These are phyloP conservation scores for Eudyptes chrysolophus DNA, from an alignment of 2,113 vertebrate species.

Conservation along the genomic window DNA sequence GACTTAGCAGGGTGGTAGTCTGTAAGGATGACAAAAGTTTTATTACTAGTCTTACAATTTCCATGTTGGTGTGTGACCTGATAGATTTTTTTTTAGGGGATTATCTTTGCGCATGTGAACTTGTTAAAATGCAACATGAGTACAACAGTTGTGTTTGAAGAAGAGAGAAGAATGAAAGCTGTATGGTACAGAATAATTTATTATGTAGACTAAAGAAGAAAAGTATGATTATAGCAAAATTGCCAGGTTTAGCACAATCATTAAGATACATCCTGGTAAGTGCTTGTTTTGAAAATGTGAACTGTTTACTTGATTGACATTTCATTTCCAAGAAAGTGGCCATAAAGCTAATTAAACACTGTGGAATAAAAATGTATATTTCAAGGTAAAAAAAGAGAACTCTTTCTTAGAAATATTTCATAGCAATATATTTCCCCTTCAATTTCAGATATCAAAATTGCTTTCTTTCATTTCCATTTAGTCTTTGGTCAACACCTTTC, in stretches of 20 bases:
- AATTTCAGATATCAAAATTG: background rate
- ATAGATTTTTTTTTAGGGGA: background rate
- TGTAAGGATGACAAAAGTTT: background rate
- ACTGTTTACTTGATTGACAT: background rate
- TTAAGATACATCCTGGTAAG: background rate
- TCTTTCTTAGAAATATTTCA: background rate
- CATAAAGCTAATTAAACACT: background rate
- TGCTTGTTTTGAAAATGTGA: background rate
- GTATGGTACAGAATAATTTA: background rate
- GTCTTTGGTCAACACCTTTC: background rate
- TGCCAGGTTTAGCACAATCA: background rate
- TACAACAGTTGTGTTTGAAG: background rate
- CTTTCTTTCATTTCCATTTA: background rate
- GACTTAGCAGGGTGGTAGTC: background rate
- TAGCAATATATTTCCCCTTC: background rate
- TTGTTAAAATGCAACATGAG: background rate
- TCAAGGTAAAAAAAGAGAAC: background rate
- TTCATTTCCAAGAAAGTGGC: background rate
- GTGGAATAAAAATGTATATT: background rate
- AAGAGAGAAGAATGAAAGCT: background rate
- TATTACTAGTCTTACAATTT: background rate
- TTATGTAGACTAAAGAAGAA: background rate
- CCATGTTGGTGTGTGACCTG: background rate
- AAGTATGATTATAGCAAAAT: background rate
- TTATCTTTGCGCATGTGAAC: background rate